These are phyloP conservation scores for Cosmopolites sordidus DNA, from an alignment of 2,888 invertebrate species.

Conservation along the genomic window DNA sequence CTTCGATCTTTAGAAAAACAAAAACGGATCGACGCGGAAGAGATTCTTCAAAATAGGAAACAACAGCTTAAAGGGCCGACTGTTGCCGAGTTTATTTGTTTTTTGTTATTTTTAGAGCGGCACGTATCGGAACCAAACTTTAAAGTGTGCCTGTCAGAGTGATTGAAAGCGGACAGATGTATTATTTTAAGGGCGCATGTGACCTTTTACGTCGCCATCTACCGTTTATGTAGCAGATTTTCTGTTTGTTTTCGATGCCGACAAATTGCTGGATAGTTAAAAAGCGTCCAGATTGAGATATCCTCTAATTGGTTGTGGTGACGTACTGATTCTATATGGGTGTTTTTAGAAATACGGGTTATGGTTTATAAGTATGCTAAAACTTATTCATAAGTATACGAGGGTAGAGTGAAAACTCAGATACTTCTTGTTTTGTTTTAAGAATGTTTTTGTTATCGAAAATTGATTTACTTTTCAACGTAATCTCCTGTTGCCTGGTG, in stretches of 20 bases:
- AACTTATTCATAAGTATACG: no score
- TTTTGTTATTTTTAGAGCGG: conserved; percentile 44
- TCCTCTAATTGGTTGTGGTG: conserved; percentile 16
- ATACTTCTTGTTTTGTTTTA: no score
- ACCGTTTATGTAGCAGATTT: conserved; percentile 24
- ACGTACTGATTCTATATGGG: conserved; percentile 21
- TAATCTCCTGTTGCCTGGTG: no score
- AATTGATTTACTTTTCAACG: no score
- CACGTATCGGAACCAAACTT: conserved; percentile 35
- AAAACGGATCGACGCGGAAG: conserved; percentile 14
- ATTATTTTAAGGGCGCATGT: conserved; percentile 48
- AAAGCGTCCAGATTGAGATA: conserved; percentile 15
- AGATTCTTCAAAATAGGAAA: conserved; percentile 41
- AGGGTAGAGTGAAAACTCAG: no score
- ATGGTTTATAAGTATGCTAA: no score
- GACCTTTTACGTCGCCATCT: conserved; percentile 31
- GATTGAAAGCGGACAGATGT: conserved; percentile 49
- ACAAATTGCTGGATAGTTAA: conserved; percentile 22
- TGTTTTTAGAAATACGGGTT: no score
- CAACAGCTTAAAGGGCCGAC: conserved; percentile 26
- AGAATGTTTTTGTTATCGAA: no score
- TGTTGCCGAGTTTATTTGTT: conserved; percentile 30
- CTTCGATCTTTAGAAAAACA: no score
- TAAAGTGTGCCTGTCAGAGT: conserved; percentile 41
- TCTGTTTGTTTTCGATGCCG: conserved; percentile 22